Evolutionary conservation across 2,113 vertebrate species (phyloP), one percentile per base, ranked within the genome.

Genomic region (Sinosuthora webbiana): DNA sequence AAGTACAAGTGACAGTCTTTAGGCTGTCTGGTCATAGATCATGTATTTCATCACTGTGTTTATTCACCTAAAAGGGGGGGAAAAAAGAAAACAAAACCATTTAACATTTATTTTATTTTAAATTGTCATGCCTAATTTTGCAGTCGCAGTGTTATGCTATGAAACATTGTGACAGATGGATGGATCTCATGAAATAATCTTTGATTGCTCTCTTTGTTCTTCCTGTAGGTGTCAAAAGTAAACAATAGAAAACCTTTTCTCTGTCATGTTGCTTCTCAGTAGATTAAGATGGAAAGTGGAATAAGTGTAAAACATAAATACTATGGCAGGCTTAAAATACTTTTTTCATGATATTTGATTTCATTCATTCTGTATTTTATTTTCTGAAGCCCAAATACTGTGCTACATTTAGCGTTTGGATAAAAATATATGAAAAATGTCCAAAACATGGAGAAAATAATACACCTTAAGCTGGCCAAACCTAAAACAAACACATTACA

Each of bases 181-280:
- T 95, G 87, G 94, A 96, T 98, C 89, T 97, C 70, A 71, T 87
- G 70, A 92, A 97, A 96, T 92, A 97, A 95, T 96, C 89, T 95
- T 95, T 96, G 97, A 97, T 84, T 91, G 85, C 69, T 96, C 79
- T 87, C 85, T 96, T 90, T 96, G 87, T 97, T 97, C 71, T 95
- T 92, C 64, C 80, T 93, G 71, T 96, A 95, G 1, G 0, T 93
- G 76, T 96, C 95, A 81, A 90, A 97, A 93, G 91, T 96, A 97
- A 98, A 97, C 92, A 98, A 97, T 89, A 95, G 92, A 93, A 94
- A 91, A 35, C 41, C 79, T 96, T 97, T 97, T 94, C 84, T 94
- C 71, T 96, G 96, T 93, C 89, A 83, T 90, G 59, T 79, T 96
- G 79, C 28, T 15, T 92, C 44, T 95, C 42, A 77, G 45, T 49